Evolutionary conservation across 2,113 vertebrate species (phyloP).

Genomic region (Cairina moschata): DNA sequence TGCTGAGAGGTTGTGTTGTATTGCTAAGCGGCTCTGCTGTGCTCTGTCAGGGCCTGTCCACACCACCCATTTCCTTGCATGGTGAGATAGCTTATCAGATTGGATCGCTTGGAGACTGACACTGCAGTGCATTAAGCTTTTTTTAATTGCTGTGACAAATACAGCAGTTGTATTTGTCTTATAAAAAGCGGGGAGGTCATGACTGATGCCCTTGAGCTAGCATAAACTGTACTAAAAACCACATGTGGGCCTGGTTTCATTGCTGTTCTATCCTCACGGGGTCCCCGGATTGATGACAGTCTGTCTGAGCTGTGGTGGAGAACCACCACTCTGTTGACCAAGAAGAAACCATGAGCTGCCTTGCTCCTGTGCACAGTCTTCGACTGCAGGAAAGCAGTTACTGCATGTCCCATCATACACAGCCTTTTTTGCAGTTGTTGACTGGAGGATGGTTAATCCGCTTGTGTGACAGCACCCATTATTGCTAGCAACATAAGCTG

Average conservation of each 20-base stretch:
- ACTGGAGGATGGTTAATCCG: neutral
- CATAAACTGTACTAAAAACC: neutral
- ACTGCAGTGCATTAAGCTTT: neutral
- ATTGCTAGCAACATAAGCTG: fast-evolving
- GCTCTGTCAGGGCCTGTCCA: neutral
- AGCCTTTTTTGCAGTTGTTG: neutral
- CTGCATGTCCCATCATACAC: fast-evolving
- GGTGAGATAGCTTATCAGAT: neutral
- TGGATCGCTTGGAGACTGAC: neutral
- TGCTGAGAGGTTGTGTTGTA: neutral
- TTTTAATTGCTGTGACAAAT: neutral
- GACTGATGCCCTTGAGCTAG: neutral
- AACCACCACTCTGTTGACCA: fast-evolving
- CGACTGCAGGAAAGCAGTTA: neutral
- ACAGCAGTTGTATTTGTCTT: neutral
- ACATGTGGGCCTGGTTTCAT: neutral
- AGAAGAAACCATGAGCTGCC: neutral
- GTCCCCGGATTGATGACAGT: neutral
- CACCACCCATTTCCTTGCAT: fast-evolving
- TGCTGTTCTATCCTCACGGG: neutral
- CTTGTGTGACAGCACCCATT: neutral
- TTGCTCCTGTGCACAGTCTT: neutral
- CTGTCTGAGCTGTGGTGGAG: neutral
- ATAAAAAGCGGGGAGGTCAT: neutral
- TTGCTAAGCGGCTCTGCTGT: neutral